Conservation (phyloP, 2,888 invertebrate genomes). For the Calameuta pallipes region DNA sequence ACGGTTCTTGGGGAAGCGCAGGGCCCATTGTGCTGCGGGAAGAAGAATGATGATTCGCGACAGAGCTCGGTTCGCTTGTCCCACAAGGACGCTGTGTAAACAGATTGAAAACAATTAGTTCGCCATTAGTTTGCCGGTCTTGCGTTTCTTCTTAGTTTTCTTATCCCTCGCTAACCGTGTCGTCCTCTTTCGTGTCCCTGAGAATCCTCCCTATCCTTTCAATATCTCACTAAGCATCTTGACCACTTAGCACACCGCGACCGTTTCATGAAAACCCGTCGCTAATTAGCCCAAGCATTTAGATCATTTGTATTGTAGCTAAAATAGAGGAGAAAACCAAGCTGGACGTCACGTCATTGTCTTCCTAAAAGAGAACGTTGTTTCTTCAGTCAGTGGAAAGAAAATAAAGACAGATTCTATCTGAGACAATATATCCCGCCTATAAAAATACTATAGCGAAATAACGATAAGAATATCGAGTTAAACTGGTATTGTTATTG, state of each 20-base stretch:
- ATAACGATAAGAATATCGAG: background rate
- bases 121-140: background rate
- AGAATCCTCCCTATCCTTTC: background rate
- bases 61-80: background rate
- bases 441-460: background rate
- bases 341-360: background rate
- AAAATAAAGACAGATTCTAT: background rate
- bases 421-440: background rate
- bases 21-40: background rate
- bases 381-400: background rate
- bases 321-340: background rate
- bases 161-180: background rate
- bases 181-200: background rate
- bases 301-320: background rate
- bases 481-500: background rate
- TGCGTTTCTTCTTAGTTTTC: background rate
- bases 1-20: background rate
- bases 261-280: background rate
- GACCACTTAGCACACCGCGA: background rate
- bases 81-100: background rate
- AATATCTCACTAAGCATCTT: background rate
- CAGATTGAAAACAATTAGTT: constrained; percentile 8
- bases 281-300: background rate
- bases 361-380: background rate
- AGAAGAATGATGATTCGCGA: constrained; percentile 8